These are phyloP conservation scores for Pristionchus exspectatus DNA, from an alignment of 2,888 invertebrate genomes.

Conservation along the genomic window DNA sequence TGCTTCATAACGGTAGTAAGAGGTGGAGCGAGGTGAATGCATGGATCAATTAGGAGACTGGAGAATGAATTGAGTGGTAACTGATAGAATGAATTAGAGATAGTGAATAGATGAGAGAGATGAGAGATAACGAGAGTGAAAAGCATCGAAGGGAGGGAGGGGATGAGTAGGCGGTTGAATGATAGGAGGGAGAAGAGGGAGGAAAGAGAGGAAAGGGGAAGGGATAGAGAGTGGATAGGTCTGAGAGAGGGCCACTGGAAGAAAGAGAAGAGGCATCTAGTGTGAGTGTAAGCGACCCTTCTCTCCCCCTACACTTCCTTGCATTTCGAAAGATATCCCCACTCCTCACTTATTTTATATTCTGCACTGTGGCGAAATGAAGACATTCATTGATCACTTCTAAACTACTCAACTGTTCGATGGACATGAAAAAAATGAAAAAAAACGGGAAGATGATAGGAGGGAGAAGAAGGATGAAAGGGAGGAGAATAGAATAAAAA, in stretches of 20 bases:
- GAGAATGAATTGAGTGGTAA: constrained; percentile 2
- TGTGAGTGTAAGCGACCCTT: constrained; percentile 25
- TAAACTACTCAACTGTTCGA: neutral
- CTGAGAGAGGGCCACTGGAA: constrained; percentile 11
- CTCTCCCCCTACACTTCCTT: neutral
- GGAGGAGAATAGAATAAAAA: neutral
- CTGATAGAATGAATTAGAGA: constrained; percentile 18
- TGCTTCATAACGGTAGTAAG: neutral
- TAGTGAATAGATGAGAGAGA: constrained; percentile 8
- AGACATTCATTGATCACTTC: neutral
- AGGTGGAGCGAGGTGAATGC: neutral
- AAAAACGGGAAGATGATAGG: too few relatives aligned
- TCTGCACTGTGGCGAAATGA: neutral
- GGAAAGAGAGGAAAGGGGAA: neutral
- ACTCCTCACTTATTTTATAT: neutral
- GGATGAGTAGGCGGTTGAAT: neutral
- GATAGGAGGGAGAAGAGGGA: neutral
- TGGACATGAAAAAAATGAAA: neutral
- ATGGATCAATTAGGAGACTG: neutral
- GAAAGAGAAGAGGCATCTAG: constrained; percentile 30
- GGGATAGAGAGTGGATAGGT: neutral
- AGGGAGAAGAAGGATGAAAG: too few relatives aligned
- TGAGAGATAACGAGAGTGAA: constrained; percentile 8
- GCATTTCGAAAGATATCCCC: constrained; percentile 41
- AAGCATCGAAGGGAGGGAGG: neutral